Evolutionary conservation across 2,888 invertebrate genomes (phyloP).

Genomic region (Drosophila prolongata): DNA sequence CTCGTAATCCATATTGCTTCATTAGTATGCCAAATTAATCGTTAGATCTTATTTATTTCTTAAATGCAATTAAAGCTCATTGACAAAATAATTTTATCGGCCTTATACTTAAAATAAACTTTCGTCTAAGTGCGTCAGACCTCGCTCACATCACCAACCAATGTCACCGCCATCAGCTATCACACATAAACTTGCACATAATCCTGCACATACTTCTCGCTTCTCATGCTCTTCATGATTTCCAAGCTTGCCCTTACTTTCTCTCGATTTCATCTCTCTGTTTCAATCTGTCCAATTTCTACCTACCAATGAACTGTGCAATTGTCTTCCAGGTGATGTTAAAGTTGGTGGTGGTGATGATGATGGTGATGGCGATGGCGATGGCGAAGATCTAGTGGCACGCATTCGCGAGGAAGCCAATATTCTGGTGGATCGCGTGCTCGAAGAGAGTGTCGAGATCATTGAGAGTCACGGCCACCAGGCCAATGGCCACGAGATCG

Average conservation of each 20-base stretch:
- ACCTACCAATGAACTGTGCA: slow-evolving; percentile 68
- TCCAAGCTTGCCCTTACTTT: slow-evolving; percentile 56
- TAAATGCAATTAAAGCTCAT: slow-evolving; percentile 79
- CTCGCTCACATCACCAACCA: slow-evolving; percentile 55
- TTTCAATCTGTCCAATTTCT: slow-evolving; percentile 59
- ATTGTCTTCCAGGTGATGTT: slow-evolving; percentile 73
- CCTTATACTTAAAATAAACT: slow-evolving; percentile 13
- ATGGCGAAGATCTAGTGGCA: slow-evolving; percentile 62
- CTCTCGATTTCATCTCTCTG: slow-evolving; percentile 10
- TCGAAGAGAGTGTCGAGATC: slow-evolving; percentile 83
- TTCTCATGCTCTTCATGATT: slow-evolving; percentile 65
- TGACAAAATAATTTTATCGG: slow-evolving; percentile 47
- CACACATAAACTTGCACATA: slow-evolving; percentile 48
- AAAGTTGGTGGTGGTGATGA: slow-evolving; percentile 65
- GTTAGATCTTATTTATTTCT: slow-evolving; percentile 47
- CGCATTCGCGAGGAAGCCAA: slow-evolving; percentile 83
- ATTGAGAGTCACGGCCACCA: slow-evolving; percentile 76
- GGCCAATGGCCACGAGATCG: slow-evolving; percentile 68
- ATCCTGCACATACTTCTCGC: slow-evolving; percentile 56
- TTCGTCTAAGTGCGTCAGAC: slow-evolving; percentile 13
- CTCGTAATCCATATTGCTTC: slow-evolving; percentile 48
- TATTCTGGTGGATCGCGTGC: slow-evolving; percentile 82
- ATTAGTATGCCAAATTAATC: slow-evolving; percentile 34
- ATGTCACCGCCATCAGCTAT: slow-evolving; percentile 52
- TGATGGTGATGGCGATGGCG: slow-evolving; percentile 56